Base-by-base conservation (phyloP, 2,797 vertebrate species). In the Scarus forsteni region DNA sequence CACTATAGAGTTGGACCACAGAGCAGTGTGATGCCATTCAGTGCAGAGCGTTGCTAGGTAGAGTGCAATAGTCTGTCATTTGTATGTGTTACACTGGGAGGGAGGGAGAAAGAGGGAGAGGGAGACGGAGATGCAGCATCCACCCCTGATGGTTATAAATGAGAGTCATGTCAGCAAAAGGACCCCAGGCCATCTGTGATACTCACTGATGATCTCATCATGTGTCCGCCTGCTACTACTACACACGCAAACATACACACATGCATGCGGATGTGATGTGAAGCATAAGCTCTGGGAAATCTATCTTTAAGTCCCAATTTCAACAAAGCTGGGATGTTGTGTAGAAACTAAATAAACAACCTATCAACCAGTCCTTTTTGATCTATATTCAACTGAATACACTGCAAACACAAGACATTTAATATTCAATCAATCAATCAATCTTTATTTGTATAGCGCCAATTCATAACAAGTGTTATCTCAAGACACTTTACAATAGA, bases 111-210 rank as follows among this genome's bases (percentile, higher is more conserved):
- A 45, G 61, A 52, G 48, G 55, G 19, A 19, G 46, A 54, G 61
- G 68, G 69, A 73, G 54, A 60, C 44, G 66, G 70, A 75, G 60
- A 63, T 81, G 80, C 66, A 75, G 63, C 79, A 73, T 84, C 73
- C 70, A 81, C 59, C 73, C 65, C 80, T 89, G 83, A 90, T 91
- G 84, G 80, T 90, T 88, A 92, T 92, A 91, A 92, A 92, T 93
- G 91, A 86, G 83, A 84, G 68, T 78, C 70, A 79, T 84, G 87
- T 89, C 90, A 87, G 73, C 60, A 75, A 64, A 73, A 66, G 63
- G 82, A 89, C 88, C 83, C 76, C 70, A 34, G 73, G 75, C 91
- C 93, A 93, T 93, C 92, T 94, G 92, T 92, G 92, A 90, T 77
- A 73, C 65, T 87, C 79, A 79, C 70, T 87, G 59, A 78, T 79